These are phyloP conservation scores for Hydropotes inermis DNA, from an alignment of 2,113 vertebrate species.

Conservation along the genomic window DNA sequence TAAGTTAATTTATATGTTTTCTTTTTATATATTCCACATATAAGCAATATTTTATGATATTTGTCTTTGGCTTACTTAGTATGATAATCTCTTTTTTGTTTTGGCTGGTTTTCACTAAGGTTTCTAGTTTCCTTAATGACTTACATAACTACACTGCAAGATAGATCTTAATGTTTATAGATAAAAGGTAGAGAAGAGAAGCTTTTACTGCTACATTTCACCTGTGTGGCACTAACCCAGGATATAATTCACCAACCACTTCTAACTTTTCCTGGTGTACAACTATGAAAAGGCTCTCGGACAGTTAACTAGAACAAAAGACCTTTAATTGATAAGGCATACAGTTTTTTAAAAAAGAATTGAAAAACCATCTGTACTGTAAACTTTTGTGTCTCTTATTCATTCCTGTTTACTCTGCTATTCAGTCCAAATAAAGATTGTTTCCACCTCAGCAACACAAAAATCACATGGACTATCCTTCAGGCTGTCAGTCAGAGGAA, in stretches of 20 bases:
- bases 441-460: slow-evolving; percentile 84
- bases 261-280: background rate
- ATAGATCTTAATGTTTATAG: background rate
- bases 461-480: slow-evolving; percentile 82
- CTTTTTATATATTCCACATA: background rate
- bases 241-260: background rate
- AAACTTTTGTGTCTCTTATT: slow-evolving; percentile 76
- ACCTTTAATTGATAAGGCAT: slow-evolving; percentile 65
- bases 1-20: background rate
- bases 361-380: slow-evolving; percentile 63
- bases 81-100: background rate
- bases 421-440: slow-evolving; percentile 83
- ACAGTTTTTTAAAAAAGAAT: slow-evolving; percentile 36
- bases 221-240: background rate
- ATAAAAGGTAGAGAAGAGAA: background rate
- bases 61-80: background rate
- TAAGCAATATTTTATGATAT: background rate
- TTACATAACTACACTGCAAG: background rate
- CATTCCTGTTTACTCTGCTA: slow-evolving; percentile 78
- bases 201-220: background rate
- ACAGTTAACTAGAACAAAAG: slow-evolving; percentile 37
- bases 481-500: slow-evolving; percentile 85
- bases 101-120: background rate
- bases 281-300: background rate
- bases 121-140: background rate